Conservation (phyloP, 2,797 vertebrate species). For the Holocentrus rufus region DNA sequence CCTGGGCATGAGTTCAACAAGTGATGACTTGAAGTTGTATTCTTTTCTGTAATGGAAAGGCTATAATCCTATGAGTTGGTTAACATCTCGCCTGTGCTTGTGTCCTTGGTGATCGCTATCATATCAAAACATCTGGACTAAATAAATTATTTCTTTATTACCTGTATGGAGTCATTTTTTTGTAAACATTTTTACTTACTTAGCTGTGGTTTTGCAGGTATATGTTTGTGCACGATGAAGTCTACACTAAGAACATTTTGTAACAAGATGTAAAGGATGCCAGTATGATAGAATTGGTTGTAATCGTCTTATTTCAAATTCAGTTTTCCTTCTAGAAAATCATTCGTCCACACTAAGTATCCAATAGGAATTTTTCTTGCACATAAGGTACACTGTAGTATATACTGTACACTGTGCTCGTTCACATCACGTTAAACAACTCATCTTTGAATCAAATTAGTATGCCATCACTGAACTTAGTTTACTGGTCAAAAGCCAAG, state of each 20-base stretch:
- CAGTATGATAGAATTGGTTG: too few relatives aligned
- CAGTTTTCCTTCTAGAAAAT: too few relatives aligned
- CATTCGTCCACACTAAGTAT: too few relatives aligned
- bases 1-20: conserved; percentile 44
- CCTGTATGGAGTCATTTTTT: background rate
- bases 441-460: background rate
- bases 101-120: conserved; percentile 58
- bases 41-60: conserved; percentile 34
- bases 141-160: conserved; percentile 82
- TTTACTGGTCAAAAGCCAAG: background rate
- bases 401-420: too few relatives aligned
- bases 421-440: background rate
- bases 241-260: background rate
- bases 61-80: conserved; percentile 45
- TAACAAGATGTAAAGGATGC: too few relatives aligned
- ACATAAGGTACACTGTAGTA: background rate
- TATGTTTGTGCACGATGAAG: background rate
- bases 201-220: too few relatives aligned
- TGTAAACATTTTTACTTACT: too few relatives aligned
- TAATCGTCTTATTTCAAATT: too few relatives aligned
- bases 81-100: conserved; percentile 47
- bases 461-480: background rate
- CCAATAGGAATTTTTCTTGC: background rate
- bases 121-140: conserved; percentile 59
- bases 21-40: conserved; percentile 21